Evolutionary conservation across 2,113 vertebrate genomes (phyloP), one percentile per base, ranked within the genome.

Genomic region (Antechinus flavipes): DNA sequence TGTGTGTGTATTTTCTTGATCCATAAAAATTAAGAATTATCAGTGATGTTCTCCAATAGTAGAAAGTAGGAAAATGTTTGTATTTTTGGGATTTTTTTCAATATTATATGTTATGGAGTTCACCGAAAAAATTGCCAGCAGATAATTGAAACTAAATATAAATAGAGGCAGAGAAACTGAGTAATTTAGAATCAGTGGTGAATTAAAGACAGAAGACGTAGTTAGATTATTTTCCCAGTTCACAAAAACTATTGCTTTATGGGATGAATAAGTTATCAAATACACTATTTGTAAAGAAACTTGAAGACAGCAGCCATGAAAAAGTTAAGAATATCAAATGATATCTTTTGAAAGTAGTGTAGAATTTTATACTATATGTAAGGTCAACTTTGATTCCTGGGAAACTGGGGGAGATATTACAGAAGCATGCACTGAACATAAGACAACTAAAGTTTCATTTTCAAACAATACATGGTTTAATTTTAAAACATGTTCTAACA

Each of bases 401-500:
- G 30, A n/a, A 76, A 76, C 35, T n/a, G 14, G 16, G 30, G 61
- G 30, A 35, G 4, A n/a, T n/a, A 19, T 76, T 76, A 76, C 2
- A 61, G 0, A 0, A 76, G 0, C 5, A n/a, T n/a, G 16, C n/a
- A n/a, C 6, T 19, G 1, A 76, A 19, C 16, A n/a, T 76, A 19
- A 7, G 1, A 19, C 0, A 76, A 19, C 4, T 19, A 19, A n/a
- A n/a, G 3, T n/a, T 19, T n/a, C 14, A n/a, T n/a, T 76, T 76
- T n/a, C 30, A 35, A 76, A 76, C 1, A 19, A 16, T 16, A 9
- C 14, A n/a, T 76, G 2, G 16, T 19, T 68, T 76, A 4, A 76
- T n/a, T 68, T 76, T 0, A 19, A n/a, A 19, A 16, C 1, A n/a
- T 14, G 0, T n/a, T 76, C 61, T 76, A n/a, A 76, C 19, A 16